These are phyloP conservation scores for Molorchus minor DNA, from an alignment of 2,888 invertebrate species.

Conservation along the genomic window DNA sequence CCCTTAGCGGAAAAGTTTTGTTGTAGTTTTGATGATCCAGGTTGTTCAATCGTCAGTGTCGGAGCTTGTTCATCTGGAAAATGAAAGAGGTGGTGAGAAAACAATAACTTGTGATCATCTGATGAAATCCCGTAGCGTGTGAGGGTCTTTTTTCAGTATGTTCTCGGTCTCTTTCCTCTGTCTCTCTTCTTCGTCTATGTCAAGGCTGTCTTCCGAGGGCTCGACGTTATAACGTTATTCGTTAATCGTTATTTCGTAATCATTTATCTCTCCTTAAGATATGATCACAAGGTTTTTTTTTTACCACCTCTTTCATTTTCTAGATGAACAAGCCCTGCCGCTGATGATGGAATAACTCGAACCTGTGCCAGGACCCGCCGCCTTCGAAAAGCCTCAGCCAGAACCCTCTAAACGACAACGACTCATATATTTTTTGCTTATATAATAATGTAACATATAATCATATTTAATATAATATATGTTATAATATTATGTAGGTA, in stretches of 20 bases:
- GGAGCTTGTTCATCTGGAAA: slow-evolving; percentile 18
- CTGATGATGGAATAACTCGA: slow-evolving; percentile 12
- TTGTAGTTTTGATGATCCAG: too few relatives aligned
- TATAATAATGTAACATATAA: too few relatives aligned
- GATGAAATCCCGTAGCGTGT: too few relatives aligned
- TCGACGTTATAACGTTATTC: too few relatives aligned
- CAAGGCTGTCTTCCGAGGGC: too few relatives aligned
- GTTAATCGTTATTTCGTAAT: slow-evolving; percentile 10
- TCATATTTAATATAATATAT: too few relatives aligned
- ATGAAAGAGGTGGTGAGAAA: slow-evolving; percentile 9
- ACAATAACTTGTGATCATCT: not conserved
- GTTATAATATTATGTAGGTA: too few relatives aligned
- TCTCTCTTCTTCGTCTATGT: too few relatives aligned
- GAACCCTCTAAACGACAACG: slow-evolving; percentile 11
- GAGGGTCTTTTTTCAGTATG: too few relatives aligned
- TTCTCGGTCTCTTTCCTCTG: too few relatives aligned
- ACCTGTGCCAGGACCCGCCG: not conserved
- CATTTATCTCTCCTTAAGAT: slow-evolving; percentile 2
- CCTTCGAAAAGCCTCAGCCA: slow-evolving; percentile 16
- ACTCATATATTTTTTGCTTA: too few relatives aligned
- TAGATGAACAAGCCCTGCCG: slow-evolving; percentile 13
- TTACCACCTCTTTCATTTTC: slow-evolving; percentile 14
- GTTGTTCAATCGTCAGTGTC: slow-evolving; percentile 14
- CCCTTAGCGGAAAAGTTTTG: too few relatives aligned
- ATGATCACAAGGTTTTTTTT: not conserved